phyloP scores from a whole-genome alignment of 2,797 vertebrate genomes.

The Limnodromus scolopaceus region DNA sequence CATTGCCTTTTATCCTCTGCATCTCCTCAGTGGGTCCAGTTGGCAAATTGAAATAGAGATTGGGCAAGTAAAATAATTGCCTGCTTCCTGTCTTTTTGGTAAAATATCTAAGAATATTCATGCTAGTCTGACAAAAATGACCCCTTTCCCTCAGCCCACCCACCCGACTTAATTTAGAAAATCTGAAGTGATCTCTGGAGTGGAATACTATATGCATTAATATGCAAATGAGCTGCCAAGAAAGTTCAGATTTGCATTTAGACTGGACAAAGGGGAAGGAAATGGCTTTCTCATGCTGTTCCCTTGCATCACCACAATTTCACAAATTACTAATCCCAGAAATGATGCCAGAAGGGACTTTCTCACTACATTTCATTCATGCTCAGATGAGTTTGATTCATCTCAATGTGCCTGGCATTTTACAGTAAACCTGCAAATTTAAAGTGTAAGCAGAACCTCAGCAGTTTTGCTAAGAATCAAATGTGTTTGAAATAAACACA shows the following conservation, averaged over 20 bases:
- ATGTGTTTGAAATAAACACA: constrained; percentile 52
- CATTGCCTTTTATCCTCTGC: background rate
- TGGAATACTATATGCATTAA: constrained; percentile 76
- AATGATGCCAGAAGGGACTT: constrained; percentile 71
- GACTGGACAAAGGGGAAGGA: constrained; percentile 78
- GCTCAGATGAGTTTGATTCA: constrained; percentile 64
- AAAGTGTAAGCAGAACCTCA: constrained; percentile 39
- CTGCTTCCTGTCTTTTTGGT: background rate
- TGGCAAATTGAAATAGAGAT: constrained; percentile 12
- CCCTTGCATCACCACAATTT: constrained; percentile 68
- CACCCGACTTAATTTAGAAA: constrained; percentile 76
- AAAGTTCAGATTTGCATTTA: constrained; percentile 84
- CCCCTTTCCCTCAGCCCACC: constrained; percentile 62
- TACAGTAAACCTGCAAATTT: constrained; percentile 51
- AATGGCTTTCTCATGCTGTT: constrained; percentile 72
- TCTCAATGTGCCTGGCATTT: constrained; percentile 64
- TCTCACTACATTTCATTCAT: constrained; percentile 64
- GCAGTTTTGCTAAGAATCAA: constrained; percentile 28
- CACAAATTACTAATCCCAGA: constrained; percentile 75
- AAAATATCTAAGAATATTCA: constrained; percentile 11
- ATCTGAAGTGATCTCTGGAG: constrained; percentile 78
- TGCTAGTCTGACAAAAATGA: constrained; percentile 47
- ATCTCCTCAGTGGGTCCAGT: background rate
- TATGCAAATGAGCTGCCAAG: constrained; percentile 79
- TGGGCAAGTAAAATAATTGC: constrained; percentile 14